phyloP scores from a whole-genome alignment of 2,888 invertebrate species.

The Torymus auratus region DNA sequence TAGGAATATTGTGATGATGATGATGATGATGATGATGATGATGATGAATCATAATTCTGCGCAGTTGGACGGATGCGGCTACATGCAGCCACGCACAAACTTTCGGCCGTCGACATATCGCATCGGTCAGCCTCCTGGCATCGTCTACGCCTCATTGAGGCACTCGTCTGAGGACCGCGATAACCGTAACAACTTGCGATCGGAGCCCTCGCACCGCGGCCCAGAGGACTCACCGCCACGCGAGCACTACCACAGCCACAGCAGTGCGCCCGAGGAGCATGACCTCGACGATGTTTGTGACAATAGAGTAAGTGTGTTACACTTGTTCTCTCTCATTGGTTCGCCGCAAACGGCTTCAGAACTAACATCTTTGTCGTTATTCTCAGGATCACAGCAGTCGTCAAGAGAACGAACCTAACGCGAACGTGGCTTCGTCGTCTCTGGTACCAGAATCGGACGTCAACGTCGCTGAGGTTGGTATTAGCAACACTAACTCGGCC shows the following conservation, averaged over 20 bases:
- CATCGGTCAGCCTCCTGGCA: conserved; percentile 65
- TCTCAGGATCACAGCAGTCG: not conserved
- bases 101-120: conserved; percentile 68
- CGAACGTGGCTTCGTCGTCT: conserved; percentile 20
- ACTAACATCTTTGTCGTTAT: not conserved
- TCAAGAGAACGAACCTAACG: conserved; percentile 36
- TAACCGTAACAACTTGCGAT: conserved; percentile 60
- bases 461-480: conserved; percentile 25
- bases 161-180: conserved; percentile 65
- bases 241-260: conserved; percentile 44
- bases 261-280: conserved; percentile 35
- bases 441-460: conserved; percentile 26
- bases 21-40: not conserved
- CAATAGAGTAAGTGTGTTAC: conserved; percentile 32
- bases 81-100: conserved; percentile 72
- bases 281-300: conserved; percentile 44
- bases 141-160: conserved; percentile 67
- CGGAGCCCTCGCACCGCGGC: not conserved
- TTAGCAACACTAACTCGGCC: not conserved
- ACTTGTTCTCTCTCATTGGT: not conserved
- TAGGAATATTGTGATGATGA: not conserved
- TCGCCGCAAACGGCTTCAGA: too few relatives aligned
- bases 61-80: conserved; percentile 72
- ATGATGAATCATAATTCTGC: conserved; percentile 21
- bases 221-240: conserved; percentile 33